These are phyloP conservation scores for Perccottus glenii DNA, from an alignment of 2,113 vertebrate species.

Conservation along the genomic window DNA sequence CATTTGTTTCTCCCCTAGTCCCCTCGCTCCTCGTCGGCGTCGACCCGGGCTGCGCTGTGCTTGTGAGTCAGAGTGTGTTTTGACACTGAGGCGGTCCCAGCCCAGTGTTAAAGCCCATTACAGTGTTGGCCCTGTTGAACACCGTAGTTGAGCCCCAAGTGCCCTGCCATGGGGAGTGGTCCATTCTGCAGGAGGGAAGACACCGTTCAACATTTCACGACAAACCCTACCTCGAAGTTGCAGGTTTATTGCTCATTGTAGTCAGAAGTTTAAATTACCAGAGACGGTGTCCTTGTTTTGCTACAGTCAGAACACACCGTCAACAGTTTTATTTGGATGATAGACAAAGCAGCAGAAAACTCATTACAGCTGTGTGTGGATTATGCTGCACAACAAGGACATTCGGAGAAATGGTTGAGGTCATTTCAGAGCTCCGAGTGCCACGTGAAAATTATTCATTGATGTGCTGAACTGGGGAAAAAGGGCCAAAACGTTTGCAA, in stretches of 20 bases:
- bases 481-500: not conserved
- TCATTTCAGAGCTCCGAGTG: not conserved
- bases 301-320: not conserved
- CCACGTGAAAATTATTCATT: not conserved
- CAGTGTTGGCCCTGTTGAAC: constrained; percentile 27
- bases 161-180: too few species aligned
- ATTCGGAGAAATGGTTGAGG: not conserved
- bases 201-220: not conserved
- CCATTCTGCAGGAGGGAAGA: constrained; percentile 9
- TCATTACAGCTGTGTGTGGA: constrained; percentile 2
- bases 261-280: not conserved
- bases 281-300: not conserved
- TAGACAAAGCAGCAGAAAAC: constrained; percentile 6
- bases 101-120: constrained; percentile 51
- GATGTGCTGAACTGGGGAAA: not conserved
- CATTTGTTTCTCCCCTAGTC: constrained; percentile 25
- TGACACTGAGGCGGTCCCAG: constrained; percentile 13
- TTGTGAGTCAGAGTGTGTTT: constrained; percentile 33
- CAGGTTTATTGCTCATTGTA: not conserved
- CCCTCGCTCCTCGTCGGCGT: not conserved
- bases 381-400: not conserved
- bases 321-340: not conserved
- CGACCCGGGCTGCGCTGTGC: constrained; percentile 13
- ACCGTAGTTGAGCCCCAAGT: constrained; percentile 22
- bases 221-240: not conserved